Base-by-base conservation (phyloP, 2,888 invertebrate genomes). In the Dusona sp. region DNA sequence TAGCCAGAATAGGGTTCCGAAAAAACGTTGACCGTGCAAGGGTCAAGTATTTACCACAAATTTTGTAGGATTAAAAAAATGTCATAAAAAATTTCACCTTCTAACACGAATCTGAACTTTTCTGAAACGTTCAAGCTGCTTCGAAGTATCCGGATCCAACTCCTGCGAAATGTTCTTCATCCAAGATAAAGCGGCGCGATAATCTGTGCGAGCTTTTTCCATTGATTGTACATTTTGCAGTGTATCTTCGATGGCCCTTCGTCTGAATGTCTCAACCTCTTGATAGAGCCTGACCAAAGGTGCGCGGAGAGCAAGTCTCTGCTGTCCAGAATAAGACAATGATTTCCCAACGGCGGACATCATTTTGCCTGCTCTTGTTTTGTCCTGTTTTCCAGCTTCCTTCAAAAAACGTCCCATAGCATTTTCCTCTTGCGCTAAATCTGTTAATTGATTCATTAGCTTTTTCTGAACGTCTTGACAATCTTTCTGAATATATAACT, bases 111-210 rank as follows among this genome's bases (percentile, higher is more conserved):
- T 95, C 92, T 97, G 97, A 22, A 98, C 98, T 94, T 98, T 99
- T 88, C 99, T 96, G 94, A 99, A 99, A 94, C 98, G 98, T 90
- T 99, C 99, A 88, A 99, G 95, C 79, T 99, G 99, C 91, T 98
- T 98, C 84, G 98, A 98, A 0, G 98, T 98, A 92, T 99, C 99
- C 0, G 99, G 99, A 94, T 99, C 99, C 51, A 99, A 95, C 93
- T 99, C 98, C 86, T 97, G 97, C 57, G 99, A 99, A 1, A 98
- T 97, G 84, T 99, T 98, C 95, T 99, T 99, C 99, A 99, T 99
- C 99, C 99, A 99, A 90, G 97, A 97, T n/a, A 98, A 94, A 0
- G 98, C 97, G 0, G 98, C 99, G 78, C 99, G 96, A 94, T 99
- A 99, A 92, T 99, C 99, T 8, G 98, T 99, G 85, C 99, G 96